Conservation (phyloP, 2,888 invertebrate species). For the Diarsia brunnea region DNA sequence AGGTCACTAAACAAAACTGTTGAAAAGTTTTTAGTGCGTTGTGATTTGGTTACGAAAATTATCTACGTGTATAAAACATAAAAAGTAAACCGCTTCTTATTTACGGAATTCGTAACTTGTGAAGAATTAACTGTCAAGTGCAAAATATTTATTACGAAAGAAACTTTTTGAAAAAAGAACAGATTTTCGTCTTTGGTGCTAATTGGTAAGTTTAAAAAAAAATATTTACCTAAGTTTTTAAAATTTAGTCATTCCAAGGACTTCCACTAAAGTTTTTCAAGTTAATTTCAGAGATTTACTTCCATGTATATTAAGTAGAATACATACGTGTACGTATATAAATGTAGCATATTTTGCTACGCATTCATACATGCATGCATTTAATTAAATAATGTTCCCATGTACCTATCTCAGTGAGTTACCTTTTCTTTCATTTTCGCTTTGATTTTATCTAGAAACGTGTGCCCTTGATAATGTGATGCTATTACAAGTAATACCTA, state of each 20-base stretch:
- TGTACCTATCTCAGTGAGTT: neutral
- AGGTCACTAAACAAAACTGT: neutral
- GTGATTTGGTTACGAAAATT: constrained; percentile 23
- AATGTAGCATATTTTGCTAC: neutral
- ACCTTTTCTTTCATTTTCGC: neutral
- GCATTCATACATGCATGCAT: neutral
- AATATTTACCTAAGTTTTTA: neutral
- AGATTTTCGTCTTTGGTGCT: neutral
- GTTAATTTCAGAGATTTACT: neutral
- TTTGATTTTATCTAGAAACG: neutral
- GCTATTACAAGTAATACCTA: neutral
- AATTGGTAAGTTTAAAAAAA: constrained; percentile 37
- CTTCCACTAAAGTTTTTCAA: neutral
- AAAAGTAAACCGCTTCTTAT: neutral
- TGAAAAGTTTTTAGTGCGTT: constrained; percentile 23
- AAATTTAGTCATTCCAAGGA: neutral
- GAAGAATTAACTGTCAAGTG: neutral
- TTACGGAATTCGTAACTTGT: neutral
- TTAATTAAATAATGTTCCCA: neutral
- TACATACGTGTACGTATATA: neutral
- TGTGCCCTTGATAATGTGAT: neutral
- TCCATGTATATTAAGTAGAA: neutral
- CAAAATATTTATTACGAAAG: neutral
- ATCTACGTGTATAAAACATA: neutral
- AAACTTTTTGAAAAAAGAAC: neutral